Conservation (phyloP, 2,888 invertebrate species). For the Dicranocentrus wangi region DNA sequence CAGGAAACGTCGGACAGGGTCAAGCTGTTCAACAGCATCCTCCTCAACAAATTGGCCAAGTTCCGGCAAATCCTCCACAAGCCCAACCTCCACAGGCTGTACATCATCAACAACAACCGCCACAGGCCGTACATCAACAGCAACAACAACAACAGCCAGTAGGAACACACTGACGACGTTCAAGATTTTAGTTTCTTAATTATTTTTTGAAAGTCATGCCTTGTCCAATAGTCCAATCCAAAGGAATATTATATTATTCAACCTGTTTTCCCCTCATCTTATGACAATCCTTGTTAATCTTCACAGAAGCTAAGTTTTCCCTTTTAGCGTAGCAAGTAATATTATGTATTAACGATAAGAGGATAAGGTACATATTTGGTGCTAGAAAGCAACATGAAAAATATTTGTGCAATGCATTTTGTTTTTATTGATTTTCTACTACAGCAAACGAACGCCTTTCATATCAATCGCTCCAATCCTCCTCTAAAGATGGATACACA, state of each 20-base stretch:
- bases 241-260: neutral
- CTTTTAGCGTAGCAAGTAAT: no score
- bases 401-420: no score
- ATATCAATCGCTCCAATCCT: neutral
- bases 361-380: no score
- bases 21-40: constrained; percentile 30
- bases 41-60: constrained; percentile 39
- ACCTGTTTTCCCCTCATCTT: no score
- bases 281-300: no score
- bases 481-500: neutral
- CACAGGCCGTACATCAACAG: constrained; percentile 4
- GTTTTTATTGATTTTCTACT: no score
- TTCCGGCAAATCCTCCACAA: constrained; percentile 2
- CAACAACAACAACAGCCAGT: constrained; percentile 51
- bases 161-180: constrained; percentile 36
- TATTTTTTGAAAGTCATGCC: constrained; percentile 14
- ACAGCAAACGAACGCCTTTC: no score
- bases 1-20: constrained; percentile 5
- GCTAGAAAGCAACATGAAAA: no score
- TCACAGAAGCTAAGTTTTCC: no score
- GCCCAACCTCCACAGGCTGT: constrained; percentile 1
- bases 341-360: no score
- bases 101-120: constrained; percentile 12
- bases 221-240: constrained; percentile 8
- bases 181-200: constrained; percentile 10